Conservation (phyloP, 2,888 invertebrate species). For the Stenoptilia bipunctidactyla region DNA sequence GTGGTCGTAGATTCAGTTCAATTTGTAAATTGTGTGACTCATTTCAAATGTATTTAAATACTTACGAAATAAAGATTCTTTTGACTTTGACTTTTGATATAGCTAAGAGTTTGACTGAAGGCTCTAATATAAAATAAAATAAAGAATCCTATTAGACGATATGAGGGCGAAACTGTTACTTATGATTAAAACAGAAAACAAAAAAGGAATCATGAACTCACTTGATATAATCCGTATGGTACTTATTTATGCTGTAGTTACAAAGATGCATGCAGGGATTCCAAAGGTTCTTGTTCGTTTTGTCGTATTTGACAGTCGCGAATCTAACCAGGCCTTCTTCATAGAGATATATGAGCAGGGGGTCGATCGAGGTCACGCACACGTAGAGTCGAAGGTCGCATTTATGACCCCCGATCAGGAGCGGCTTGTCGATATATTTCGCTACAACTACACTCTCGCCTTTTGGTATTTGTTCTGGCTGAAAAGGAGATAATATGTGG, state of each 20-base stretch:
- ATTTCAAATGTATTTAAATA: too few species aligned
- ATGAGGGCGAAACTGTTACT: too few species aligned
- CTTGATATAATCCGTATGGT: conserved; percentile 95
- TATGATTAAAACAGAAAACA: too few species aligned
- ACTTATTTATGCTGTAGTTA: conserved; percentile 98
- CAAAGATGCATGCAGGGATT: conserved; percentile 98
- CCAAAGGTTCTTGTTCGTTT: conserved; percentile 92
- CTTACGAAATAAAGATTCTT: too few species aligned
- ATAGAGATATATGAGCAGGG: conserved; percentile 92
- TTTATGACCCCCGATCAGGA: conserved; percentile 93
- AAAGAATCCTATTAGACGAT: too few species aligned
- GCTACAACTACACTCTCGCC: conserved; percentile 93
- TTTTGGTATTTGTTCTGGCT: conserved; percentile 91
- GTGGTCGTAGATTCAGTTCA: too few species aligned
- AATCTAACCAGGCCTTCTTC: conserved; percentile 96
- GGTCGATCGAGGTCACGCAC: conserved; percentile 94
- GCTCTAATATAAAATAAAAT: too few species aligned
- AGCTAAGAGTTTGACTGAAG: too few species aligned
- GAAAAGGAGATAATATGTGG: conserved; percentile 17
- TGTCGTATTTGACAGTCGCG: conserved; percentile 95
- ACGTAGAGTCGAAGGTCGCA: conserved; percentile 97
- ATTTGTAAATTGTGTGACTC: too few species aligned
- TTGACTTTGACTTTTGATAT: too few species aligned
- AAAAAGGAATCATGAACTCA: too few species aligned
- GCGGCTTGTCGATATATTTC: conserved; percentile 88